Evolutionary conservation across 2,888 invertebrate species (phyloP).

Genomic region (Synergus japonicus): DNA sequence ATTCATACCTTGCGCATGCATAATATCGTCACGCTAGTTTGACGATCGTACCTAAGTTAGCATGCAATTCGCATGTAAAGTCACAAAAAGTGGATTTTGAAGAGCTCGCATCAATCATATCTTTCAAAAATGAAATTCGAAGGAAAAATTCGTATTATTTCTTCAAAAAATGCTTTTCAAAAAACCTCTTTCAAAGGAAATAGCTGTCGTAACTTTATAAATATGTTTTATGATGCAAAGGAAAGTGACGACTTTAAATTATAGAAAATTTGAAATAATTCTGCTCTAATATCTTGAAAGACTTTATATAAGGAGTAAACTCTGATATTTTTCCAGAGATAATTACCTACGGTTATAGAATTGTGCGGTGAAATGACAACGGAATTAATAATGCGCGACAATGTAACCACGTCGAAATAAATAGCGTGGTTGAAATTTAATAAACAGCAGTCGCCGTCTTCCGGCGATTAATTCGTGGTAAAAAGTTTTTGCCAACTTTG

Average conservation of each 20-base stretch:
- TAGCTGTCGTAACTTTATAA: too few relatives aligned
- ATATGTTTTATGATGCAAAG: too few relatives aligned
- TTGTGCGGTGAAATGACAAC: not conserved
- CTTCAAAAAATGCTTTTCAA: too few relatives aligned
- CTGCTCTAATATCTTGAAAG: too few relatives aligned
- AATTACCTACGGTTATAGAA: not conserved
- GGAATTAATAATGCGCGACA: constrained; percentile 48
- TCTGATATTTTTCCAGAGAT: not conserved
- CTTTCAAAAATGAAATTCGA: not conserved
- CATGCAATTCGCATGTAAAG: constrained; percentile 46
- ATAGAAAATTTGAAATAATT: too few relatives aligned
- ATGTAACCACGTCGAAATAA: constrained; percentile 69
- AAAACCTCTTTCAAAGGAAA: too few relatives aligned
- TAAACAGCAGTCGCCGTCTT: constrained; percentile 74
- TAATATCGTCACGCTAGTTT: constrained; percentile 46
- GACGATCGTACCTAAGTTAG: constrained; percentile 41
- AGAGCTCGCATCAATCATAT: not conserved
- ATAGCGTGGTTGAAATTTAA: constrained; percentile 74
- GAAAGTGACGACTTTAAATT: too few relatives aligned
- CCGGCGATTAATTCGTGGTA: constrained; percentile 74
- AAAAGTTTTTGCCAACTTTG: constrained; percentile 74
- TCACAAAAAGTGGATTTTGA: not conserved
- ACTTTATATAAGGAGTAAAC: too few relatives aligned
- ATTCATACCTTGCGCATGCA: constrained; percentile 59
- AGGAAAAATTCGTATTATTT: not conserved